Evolutionary conservation across 2,797 vertebrate species (phyloP).

Genomic region (Acanthurus leucopareius): DNA sequence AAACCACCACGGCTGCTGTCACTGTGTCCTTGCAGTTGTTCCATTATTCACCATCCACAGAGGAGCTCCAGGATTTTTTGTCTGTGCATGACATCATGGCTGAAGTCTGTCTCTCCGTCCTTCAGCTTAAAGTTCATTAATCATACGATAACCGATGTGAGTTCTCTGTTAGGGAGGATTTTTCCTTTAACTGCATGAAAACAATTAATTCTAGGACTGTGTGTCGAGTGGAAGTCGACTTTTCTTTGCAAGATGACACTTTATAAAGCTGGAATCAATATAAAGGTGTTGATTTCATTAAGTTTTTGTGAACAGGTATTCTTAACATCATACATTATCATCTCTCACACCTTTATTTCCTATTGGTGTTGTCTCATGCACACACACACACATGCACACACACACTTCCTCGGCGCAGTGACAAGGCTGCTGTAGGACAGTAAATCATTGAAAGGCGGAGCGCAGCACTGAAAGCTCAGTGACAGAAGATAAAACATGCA

Average conservation of each 20-base stretch:
- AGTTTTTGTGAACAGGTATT: conserved; percentile 36
- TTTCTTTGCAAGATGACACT: conserved; percentile 2
- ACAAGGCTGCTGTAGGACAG: conserved; percentile 62
- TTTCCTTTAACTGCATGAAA: conserved; percentile 20
- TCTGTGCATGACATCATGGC: conserved; percentile 56
- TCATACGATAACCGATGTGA: conserved; percentile 31
- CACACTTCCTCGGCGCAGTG: conserved; percentile 40
- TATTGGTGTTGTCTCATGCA: conserved; percentile 2
- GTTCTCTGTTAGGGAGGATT: background rate
- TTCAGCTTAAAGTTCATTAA: conserved; percentile 47
- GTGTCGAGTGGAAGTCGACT: background rate
- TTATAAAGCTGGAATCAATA: background rate
- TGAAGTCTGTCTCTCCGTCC: conserved; percentile 42
- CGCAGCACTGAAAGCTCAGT: conserved; percentile 65
- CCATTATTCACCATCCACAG: conserved; percentile 44
- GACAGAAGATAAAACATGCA: conserved; percentile 83
- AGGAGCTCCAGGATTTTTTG: conserved; percentile 52
- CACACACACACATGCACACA: conserved; percentile 21
- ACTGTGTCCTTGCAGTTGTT: conserved; percentile 56
- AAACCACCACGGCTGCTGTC: conserved; percentile 55
- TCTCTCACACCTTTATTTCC: conserved; percentile 35
- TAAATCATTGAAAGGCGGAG: conserved; percentile 81
- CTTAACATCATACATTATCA: conserved; percentile 35
- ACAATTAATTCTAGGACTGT: conserved; percentile 6
- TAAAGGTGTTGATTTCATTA: conserved; percentile 35